A percentile compares a stretch with the other conserved stretches of the same genome.
These are phyloP conservation scores for Diaperis boleti DNA, from an alignment of 2,888 invertebrate genomes.

Conservation along the genomic window DNA sequence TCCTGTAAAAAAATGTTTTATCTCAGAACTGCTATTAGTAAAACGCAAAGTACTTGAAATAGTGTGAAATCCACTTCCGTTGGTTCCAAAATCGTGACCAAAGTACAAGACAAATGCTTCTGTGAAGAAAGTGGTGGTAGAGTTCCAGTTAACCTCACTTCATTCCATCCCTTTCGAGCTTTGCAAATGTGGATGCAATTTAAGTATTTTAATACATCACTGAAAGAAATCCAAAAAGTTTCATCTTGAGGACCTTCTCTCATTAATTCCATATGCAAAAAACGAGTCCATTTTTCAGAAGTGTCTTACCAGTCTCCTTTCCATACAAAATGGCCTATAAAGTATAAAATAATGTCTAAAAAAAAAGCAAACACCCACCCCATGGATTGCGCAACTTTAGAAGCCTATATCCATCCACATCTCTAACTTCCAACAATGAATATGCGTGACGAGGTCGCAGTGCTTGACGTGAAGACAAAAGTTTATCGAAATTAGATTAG, in stretches of 20 bases:
- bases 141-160: slow-evolving; percentile 85
- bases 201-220: slow-evolving; percentile 94
- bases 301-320: slow-evolving; percentile 91
- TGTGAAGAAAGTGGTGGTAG: slow-evolving; percentile 88
- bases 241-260: slow-evolving; percentile 86
- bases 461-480: slow-evolving; percentile 89
- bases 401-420: slow-evolving; percentile 81
- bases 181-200: slow-evolving; percentile 99
- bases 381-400: slow-evolving; percentile 96
- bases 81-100: slow-evolving; percentile 91
- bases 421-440: slow-evolving; percentile 93
- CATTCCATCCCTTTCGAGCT: slow-evolving; percentile 92
- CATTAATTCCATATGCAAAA: slow-evolving; percentile 75
- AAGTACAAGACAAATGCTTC: slow-evolving; percentile 84
- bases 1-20: slow-evolving; percentile 55
- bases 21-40: not conserved
- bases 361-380: slow-evolving; percentile 71
- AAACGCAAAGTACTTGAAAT: slow-evolving; percentile 76
- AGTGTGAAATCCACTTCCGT: slow-evolving; percentile 97
- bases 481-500: slow-evolving; percentile 60
- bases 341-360: not conserved
- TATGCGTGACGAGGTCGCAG: slow-evolving; percentile 95
- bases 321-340: slow-evolving; percentile 88
- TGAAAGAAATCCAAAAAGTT: slow-evolving; percentile 98
- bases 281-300: not conserved